A percentile compares a stretch with the other conserved stretches of the same genome.
Evolutionary conservation across 2,797 vertebrate genomes (phyloP).

Genomic region (Sebastes ruberrimus): DNA sequence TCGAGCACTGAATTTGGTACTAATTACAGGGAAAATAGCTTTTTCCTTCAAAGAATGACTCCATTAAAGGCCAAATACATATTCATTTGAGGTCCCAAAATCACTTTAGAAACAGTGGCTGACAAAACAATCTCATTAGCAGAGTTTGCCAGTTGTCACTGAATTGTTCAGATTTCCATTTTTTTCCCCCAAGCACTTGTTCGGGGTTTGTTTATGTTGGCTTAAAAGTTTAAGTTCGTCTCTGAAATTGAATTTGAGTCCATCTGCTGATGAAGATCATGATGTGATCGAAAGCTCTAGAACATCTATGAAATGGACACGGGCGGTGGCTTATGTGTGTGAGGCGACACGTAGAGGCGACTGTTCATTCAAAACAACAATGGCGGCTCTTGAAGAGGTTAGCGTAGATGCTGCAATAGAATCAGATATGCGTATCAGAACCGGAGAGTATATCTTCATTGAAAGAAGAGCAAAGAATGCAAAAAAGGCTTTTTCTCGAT

Average conservation of each 20-base stretch:
- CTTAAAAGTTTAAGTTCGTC: background rate
- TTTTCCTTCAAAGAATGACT: background rate
- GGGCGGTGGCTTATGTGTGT: too few relatives aligned
- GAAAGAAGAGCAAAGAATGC: too few relatives aligned
- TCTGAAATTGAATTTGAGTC: background rate
- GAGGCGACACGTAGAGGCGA: too few relatives aligned
- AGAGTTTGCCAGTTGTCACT: background rate
- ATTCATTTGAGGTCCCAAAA: background rate
- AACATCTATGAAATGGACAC: background rate
- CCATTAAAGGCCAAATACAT: background rate
- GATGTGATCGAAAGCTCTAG: background rate
- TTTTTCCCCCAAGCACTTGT: background rate
- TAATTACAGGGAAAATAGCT: background rate
- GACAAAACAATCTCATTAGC: background rate
- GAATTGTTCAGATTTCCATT: background rate
- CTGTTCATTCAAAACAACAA: too few relatives aligned
- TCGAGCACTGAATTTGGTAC: background rate
- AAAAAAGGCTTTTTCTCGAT: too few relatives aligned
- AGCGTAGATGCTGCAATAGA: too few relatives aligned
- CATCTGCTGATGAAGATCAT: background rate
- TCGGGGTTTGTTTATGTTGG: background rate
- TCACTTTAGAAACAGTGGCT: background rate
- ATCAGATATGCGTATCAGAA: too few relatives aligned
- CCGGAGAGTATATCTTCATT: too few relatives aligned
- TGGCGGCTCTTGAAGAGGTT: too few relatives aligned